phyloP scores from a whole-genome alignment of 2,888 invertebrate species.

The Stratiomys singularior region DNA sequence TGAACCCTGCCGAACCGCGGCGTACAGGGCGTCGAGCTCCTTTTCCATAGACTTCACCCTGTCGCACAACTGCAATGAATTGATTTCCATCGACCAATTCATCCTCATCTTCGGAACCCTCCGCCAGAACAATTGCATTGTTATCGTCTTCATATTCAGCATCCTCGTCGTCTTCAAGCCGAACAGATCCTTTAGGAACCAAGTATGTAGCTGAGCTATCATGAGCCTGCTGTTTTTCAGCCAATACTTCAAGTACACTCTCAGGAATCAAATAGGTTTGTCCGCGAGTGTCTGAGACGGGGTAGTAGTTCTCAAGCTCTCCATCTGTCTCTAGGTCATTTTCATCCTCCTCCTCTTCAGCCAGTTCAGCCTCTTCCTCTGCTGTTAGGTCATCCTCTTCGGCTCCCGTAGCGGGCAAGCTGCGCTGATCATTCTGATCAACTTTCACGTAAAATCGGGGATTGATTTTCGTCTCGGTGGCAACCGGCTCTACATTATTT shows the following conservation, averaged over 20 bases:
- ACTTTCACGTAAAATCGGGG: constrained; percentile 20
- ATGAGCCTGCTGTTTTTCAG: constrained; percentile 18
- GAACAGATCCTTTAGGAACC: constrained; percentile 23
- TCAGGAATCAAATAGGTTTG: constrained; percentile 39
- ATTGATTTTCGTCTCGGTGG: constrained; percentile 16
- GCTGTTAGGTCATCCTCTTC: constrained; percentile 14
- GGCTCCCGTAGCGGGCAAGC: background rate
- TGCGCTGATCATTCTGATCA: constrained; percentile 15
- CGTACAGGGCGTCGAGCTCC: background rate
- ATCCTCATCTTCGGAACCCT: background rate
- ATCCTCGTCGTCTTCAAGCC: constrained; percentile 12
- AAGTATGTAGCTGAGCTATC: constrained; percentile 20
- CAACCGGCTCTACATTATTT: background rate
- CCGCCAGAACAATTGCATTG: constrained; percentile 14
- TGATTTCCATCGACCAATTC: background rate
- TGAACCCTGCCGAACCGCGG: background rate
- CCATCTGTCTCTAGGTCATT: background rate
- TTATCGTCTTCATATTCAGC: constrained; percentile 30
- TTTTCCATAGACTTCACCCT: constrained; percentile 16
- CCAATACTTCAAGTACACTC: constrained; percentile 17
- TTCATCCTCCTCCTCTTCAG: constrained; percentile 23
- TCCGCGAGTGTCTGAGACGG: constrained; percentile 19
- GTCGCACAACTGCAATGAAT: constrained; percentile 23
- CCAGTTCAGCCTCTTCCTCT: constrained; percentile 4
- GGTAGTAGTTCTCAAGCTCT: constrained; percentile 23